Percentiles rank a stretch among this genome's conserved stretches.
phyloP scores from a whole-genome alignment of 1,140 invertebrate species.

The Kradibia gibbosae region DNA sequence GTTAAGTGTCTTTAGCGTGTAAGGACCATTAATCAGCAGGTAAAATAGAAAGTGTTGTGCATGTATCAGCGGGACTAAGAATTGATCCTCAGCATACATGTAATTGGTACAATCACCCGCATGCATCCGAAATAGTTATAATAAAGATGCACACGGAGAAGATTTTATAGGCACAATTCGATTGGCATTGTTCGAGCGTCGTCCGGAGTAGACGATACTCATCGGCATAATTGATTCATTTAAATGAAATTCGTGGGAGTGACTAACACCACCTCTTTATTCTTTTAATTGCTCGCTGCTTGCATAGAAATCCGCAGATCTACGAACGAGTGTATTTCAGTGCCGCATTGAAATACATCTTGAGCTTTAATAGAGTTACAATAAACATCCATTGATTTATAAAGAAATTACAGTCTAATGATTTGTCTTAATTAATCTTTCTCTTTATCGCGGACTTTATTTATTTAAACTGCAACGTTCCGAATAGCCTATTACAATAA shows the following conservation, averaged over 20 bases:
- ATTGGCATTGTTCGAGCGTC: slow-evolving; percentile 64
- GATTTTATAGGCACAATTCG: slow-evolving; percentile 58
- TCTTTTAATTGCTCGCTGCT: background rate
- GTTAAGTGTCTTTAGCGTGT: no score
- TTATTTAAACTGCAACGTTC: no score
- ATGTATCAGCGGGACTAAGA: background rate
- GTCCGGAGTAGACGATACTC: slow-evolving; percentile 53
- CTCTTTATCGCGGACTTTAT: no score
- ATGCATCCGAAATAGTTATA: background rate
- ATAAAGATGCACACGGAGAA: slow-evolving; percentile 17
- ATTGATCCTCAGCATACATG: background rate
- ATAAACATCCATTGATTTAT: no score
- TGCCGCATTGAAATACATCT: background rate
- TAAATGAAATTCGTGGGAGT: slow-evolving; percentile 57
- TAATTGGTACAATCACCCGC: slow-evolving; percentile 55
- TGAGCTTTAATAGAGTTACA: no score
- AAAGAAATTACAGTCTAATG: no score
- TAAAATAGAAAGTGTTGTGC: background rate
- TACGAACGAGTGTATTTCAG: slow-evolving; percentile 2
- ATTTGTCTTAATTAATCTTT: no score
- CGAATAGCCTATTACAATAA: no score
- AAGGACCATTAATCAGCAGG: no score
- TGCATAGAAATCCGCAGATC: background rate
- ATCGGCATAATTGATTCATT: slow-evolving; percentile 69
- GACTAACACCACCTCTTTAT: slow-evolving; percentile 52